phyloP scores from a whole-genome alignment of 2,113 vertebrate species.

The Phylloscopus trochiloides region DNA sequence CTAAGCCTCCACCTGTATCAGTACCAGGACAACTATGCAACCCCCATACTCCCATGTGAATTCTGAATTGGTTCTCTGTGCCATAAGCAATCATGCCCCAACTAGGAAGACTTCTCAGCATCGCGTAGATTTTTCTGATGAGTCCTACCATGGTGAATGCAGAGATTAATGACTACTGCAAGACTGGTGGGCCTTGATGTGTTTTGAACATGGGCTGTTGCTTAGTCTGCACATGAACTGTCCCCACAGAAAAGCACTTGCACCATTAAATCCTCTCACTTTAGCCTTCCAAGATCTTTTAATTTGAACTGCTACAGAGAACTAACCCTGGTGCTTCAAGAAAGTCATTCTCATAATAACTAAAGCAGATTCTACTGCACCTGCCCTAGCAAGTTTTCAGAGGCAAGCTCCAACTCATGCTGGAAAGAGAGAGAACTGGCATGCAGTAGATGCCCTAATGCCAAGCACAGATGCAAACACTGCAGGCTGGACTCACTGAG shows the following conservation, averaged over 20 bases:
- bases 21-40: neutral
- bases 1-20: neutral
- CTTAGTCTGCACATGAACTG: neutral
- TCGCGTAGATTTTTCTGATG: neutral
- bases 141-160: neutral
- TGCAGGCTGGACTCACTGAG: neutral
- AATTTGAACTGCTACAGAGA: neutral
- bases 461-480: neutral
- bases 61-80: neutral
- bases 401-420: neutral
- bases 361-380: neutral
- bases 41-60: neutral
- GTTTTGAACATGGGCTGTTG: neutral
- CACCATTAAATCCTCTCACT: neutral
- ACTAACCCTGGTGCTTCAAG: neutral
- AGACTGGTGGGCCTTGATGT: neutral
- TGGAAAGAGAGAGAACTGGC: neutral
- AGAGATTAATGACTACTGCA: neutral
- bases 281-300: neutral
- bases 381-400: neutral
- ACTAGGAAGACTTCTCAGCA: neutral
- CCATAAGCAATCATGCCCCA: rapidly evolving
- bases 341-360: neutral
- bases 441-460: neutral
- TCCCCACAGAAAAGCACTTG: neutral